Conservation (phyloP, 64 coral and sea anemone genomes). For the Pocillopora verrucosa region DNA sequence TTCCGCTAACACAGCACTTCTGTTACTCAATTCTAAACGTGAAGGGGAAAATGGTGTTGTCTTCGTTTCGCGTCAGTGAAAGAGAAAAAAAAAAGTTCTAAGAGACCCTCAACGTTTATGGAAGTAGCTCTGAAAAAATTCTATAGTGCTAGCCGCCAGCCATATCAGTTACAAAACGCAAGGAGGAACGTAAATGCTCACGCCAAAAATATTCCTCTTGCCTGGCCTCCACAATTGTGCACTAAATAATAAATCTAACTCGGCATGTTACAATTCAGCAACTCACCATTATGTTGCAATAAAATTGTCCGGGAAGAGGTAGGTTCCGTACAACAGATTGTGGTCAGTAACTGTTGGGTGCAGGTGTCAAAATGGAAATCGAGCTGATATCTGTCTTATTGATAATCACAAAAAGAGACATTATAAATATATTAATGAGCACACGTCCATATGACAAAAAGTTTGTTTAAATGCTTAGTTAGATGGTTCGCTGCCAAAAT, state of each 20-base stretch:
- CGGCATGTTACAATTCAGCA: not conserved
- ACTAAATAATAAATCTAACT: not conserved
- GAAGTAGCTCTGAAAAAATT: not conserved
- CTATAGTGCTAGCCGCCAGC: not conserved
- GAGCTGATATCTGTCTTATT: not conserved
- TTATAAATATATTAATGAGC: slow-evolving; percentile 7
- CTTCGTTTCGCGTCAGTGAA: not conserved
- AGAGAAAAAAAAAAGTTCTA: not conserved
- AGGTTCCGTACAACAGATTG: not conserved
- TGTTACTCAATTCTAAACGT: not conserved
- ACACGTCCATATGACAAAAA: not conserved
- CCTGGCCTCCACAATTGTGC: not conserved
- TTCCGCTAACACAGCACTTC: too few species aligned
- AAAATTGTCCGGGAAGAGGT: not conserved
- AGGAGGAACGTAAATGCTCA: not conserved
- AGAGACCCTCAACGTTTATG: not conserved
- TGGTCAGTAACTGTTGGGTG: not conserved
- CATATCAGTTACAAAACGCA: not conserved
- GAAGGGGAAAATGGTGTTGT: not conserved
- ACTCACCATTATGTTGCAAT: not conserved
- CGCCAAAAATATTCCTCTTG: not conserved
- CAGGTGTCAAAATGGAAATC: not conserved
- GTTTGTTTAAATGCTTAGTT: not conserved
- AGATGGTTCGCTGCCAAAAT: not conserved
- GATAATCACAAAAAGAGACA: not conserved